A percentile compares a stretch with the other conserved stretches of the same genome.
These are phyloP conservation scores for Pionites leucogaster DNA, from an alignment of 2,113 vertebrate species.

Conservation along the genomic window DNA sequence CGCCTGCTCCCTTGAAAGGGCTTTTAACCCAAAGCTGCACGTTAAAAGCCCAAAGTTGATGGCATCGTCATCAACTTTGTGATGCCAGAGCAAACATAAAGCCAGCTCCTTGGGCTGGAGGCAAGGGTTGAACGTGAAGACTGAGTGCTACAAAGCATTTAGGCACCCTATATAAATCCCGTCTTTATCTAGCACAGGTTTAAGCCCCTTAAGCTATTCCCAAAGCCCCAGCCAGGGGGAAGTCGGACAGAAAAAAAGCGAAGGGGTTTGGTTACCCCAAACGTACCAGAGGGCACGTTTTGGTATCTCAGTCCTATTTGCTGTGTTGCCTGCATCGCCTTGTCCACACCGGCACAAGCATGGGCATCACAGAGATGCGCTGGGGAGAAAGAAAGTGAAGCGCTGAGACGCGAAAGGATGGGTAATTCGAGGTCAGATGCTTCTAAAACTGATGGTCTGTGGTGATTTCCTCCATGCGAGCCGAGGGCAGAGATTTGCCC, in stretches of 20 bases:
- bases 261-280: not conserved
- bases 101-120: not conserved
- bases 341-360: not conserved
- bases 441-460: not conserved
- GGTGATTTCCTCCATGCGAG: not conserved
- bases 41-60: not conserved
- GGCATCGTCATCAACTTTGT: not conserved
- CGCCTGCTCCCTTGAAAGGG: not conserved
- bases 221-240: not conserved
- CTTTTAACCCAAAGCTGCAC: not conserved
- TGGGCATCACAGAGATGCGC: not conserved
- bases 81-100: not conserved
- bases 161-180: not conserved
- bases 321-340: not conserved
- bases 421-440: not conserved
- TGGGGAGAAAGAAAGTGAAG: not conserved
- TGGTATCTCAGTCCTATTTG: not conserved
- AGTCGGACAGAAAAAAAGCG: not conserved
- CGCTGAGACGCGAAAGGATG: not conserved
- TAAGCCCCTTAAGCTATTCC: not conserved
- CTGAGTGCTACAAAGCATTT: not conserved
- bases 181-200: not conserved
- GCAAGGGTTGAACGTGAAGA: not conserved
- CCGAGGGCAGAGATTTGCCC: not conserved
- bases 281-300: not conserved